These are phyloP conservation scores for Leuciscus waleckii DNA, from an alignment of 2,797 vertebrate species.

Conservation along the genomic window DNA sequence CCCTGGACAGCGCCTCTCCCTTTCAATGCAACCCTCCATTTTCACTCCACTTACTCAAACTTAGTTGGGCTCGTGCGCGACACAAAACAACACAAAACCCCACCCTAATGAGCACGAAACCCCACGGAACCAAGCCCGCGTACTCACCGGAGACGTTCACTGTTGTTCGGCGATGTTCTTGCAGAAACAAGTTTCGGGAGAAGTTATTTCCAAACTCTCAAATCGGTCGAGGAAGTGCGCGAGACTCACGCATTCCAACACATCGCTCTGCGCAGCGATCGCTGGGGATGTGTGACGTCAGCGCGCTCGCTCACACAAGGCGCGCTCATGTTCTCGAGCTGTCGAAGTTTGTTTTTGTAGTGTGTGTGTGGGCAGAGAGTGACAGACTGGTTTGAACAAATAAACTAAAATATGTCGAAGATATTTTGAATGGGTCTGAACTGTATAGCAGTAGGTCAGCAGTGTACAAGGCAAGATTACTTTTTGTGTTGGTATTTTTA, in stretches of 20 bases:
- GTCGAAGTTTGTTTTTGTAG: neutral
- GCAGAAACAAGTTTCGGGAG: slow-evolving; percentile 25
- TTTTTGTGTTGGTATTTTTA: neutral
- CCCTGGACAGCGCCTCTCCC: slow-evolving; percentile 89
- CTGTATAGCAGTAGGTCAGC: neutral
- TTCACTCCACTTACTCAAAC: slow-evolving; percentile 59
- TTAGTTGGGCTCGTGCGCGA: slow-evolving; percentile 10
- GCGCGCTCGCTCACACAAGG: slow-evolving; percentile 43
- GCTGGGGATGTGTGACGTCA: slow-evolving; percentile 73
- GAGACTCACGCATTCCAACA: slow-evolving; percentile 83
- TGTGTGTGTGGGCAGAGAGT: neutral
- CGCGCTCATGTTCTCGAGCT: slow-evolving; percentile 26
- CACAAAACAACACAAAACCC: slow-evolving; percentile 32
- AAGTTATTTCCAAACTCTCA: slow-evolving; percentile 56
- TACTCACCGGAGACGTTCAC: slow-evolving; percentile 16
- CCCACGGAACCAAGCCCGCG: neutral
- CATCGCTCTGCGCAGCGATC: slow-evolving; percentile 60
- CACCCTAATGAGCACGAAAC: neutral
- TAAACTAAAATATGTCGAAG: neutral
- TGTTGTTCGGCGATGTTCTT: slow-evolving; percentile 7
- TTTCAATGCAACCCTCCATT: slow-evolving; percentile 75
- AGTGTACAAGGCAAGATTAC: neutral
- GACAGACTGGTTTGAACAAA: neutral
- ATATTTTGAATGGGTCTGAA: neutral
- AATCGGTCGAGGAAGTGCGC: slow-evolving; percentile 59